These are phyloP conservation scores for Cinara cedri DNA, from an alignment of 2,888 invertebrate species.

Conservation along the genomic window DNA sequence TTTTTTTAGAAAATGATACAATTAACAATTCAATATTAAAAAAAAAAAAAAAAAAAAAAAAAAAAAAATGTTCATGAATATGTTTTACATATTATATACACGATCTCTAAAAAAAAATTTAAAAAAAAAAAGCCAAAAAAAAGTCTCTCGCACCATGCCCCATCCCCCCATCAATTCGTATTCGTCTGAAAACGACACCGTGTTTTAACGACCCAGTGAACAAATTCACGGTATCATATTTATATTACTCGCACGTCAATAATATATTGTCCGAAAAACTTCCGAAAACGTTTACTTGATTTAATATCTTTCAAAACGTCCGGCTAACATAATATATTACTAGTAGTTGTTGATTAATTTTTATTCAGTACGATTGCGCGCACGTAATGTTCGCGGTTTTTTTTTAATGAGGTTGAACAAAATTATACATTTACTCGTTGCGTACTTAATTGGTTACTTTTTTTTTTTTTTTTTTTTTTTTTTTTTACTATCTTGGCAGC, in stretches of 20 bases:
- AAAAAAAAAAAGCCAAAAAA: constrained; percentile 20
- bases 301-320: neutral
- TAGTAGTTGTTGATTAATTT: too few relatives aligned
- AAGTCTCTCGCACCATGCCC: constrained; percentile 39
- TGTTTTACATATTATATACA: constrained; percentile 16
- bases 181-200: constrained; percentile 14
- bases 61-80: constrained; percentile 15
- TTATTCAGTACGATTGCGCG: too few relatives aligned
- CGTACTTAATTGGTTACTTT: constrained; percentile 42
- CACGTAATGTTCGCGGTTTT: too few relatives aligned
- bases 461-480: neutral
- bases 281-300: constrained; percentile 24
- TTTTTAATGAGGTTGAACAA: constrained; percentile 39
- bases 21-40: constrained; percentile 39
- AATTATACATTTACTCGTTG: neutral
- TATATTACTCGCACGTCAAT: too few relatives aligned
- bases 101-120: constrained; percentile 40
- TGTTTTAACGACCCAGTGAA: constrained; percentile 27
- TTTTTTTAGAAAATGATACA: constrained; percentile 42
- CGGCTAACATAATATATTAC: too few relatives aligned
- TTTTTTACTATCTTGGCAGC: constrained; percentile 30
- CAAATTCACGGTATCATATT: too few relatives aligned
- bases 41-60: neutral
- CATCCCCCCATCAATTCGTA: neutral
- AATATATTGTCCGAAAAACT: neutral